A percentile compares a stretch with the other conserved stretches of the same genome.
Evolutionary conservation across 2,888 invertebrate species (phyloP).

Genomic region (Nymphalis polychloros): DNA sequence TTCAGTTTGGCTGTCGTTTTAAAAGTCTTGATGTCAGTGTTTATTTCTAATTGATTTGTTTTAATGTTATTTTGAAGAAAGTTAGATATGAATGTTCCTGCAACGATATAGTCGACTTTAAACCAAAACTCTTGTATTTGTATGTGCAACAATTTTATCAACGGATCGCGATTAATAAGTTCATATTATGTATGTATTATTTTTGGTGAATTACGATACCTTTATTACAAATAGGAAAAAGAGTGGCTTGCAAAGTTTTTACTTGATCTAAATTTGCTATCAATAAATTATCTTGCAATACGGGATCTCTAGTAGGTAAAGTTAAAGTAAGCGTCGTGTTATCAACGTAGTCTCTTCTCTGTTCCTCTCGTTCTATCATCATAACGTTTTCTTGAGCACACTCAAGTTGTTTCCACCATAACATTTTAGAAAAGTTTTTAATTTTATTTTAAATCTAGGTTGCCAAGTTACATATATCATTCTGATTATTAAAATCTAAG

Average conservation of each 20-base stretch:
- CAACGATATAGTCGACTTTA: constrained; percentile 35
- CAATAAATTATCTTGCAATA: constrained; percentile 68
- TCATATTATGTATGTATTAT: background rate
- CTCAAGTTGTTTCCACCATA: constrained; percentile 79
- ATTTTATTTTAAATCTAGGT: background rate
- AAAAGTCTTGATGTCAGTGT: constrained; percentile 84
- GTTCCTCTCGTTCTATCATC: constrained; percentile 72
- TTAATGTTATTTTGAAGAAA: constrained; percentile 84
- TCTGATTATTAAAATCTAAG: constrained; percentile 45
- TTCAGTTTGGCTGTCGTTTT: constrained; percentile 84
- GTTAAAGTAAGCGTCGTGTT: constrained; percentile 66
- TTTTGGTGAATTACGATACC: constrained; percentile 51
- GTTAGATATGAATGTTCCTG: constrained; percentile 84
- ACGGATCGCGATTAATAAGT: background rate
- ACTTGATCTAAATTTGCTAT: constrained; percentile 80
- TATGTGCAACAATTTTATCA: background rate
- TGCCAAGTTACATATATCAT: constrained; percentile 8
- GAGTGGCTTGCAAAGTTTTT: constrained; percentile 84
- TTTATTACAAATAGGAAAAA: constrained; percentile 84
- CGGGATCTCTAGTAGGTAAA: constrained; percentile 64
- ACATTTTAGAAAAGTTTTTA: constrained; percentile 57
- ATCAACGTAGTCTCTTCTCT: constrained; percentile 60
- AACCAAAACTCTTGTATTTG: background rate
- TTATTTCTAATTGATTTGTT: constrained; percentile 86
- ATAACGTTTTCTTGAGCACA: constrained; percentile 63